A percentile compares a stretch with the other conserved stretches of the same genome.
phyloP scores from a whole-genome alignment of 2,888 invertebrate genomes.

The Timandra comae region DNA sequence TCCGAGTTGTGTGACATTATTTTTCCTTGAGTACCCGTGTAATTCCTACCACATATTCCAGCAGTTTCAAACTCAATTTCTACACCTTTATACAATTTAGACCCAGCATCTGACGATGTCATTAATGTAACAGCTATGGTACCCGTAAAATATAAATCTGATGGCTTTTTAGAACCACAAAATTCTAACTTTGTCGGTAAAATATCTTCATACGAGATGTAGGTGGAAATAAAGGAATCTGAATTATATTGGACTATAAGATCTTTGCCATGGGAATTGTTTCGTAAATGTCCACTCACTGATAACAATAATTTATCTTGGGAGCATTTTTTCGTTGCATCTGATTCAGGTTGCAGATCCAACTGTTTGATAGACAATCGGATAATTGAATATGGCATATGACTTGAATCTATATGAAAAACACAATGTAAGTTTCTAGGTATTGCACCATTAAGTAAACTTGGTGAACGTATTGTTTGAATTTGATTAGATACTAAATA shows the following conservation, averaged over 20 bases:
- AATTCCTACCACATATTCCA: constrained; percentile 78
- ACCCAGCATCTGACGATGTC: constrained; percentile 41
- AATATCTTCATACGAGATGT: too few species aligned
- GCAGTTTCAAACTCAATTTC: constrained; percentile 77
- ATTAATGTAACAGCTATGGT: constrained; percentile 36
- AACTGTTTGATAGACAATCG: constrained; percentile 49
- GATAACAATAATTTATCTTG: constrained; percentile 51
- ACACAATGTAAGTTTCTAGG: constrained; percentile 52
- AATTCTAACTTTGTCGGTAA: constrained; percentile 39
- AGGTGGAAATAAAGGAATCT: constrained; percentile 37
- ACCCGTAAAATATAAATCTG: constrained; percentile 47
- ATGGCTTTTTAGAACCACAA: constrained; percentile 40
- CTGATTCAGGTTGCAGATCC: constrained; percentile 27
- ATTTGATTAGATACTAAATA: constrained; percentile 27
- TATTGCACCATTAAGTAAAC: constrained; percentile 41
- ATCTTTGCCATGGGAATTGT: constrained; percentile 44
- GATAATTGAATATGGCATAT: constrained; percentile 22
- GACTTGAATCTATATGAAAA: constrained; percentile 35
- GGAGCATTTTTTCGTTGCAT: constrained; percentile 36
- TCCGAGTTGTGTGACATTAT: constrained; percentile 74
- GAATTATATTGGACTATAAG: constrained; percentile 32
- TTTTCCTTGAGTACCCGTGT: constrained; percentile 82
- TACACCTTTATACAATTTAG: constrained; percentile 75
- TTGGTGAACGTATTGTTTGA: constrained; percentile 47
- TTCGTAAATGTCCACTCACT: too few species aligned